Evolutionary conservation across 2,113 vertebrate species (phyloP).

Genomic region (Meleagris gallopavo): DNA sequence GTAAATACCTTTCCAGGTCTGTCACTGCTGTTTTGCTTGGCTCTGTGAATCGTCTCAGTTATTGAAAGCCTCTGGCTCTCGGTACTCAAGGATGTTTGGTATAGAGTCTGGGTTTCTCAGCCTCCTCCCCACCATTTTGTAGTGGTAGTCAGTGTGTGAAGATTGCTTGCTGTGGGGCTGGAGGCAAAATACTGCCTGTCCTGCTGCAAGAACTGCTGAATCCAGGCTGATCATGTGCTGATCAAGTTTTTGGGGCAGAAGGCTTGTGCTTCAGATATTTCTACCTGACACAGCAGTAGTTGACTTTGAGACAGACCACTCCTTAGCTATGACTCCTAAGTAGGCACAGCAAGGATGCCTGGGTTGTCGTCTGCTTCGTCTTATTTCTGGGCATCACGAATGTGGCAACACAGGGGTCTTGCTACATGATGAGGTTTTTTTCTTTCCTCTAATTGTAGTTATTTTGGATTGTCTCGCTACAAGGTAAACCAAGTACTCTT

Average conservation of each 20-base stretch:
- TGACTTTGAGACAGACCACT: rapidly evolving
- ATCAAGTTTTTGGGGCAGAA: background rate
- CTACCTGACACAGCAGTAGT: background rate
- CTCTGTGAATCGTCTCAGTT: rapidly evolving
- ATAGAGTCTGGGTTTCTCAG: background rate
- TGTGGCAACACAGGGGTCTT: rapidly evolving
- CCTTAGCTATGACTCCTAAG: rapidly evolving
- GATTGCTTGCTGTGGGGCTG: background rate
- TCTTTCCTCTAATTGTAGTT: background rate
- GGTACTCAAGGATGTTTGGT: background rate
- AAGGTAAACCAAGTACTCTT: background rate
- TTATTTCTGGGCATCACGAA: background rate
- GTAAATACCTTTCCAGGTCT: background rate
- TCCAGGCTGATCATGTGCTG: background rate
- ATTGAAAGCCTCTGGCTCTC: background rate
- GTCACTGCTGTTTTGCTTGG: background rate
- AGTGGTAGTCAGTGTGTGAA: rapidly evolving
- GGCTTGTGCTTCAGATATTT: background rate
- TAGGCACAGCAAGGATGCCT: rapidly evolving
- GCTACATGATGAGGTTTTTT: rapidly evolving
- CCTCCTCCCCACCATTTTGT: rapidly evolving
- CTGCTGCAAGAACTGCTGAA: rapidly evolving
- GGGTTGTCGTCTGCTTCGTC: rapidly evolving
- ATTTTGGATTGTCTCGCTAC: background rate
- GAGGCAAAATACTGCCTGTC: rapidly evolving